A percentile compares a stretch with the other conserved stretches of the same genome.
These are phyloP conservation scores for Scaptodrosophila latifasciaeformis DNA, from an alignment of 2,888 invertebrate species.

Conservation along the genomic window DNA sequence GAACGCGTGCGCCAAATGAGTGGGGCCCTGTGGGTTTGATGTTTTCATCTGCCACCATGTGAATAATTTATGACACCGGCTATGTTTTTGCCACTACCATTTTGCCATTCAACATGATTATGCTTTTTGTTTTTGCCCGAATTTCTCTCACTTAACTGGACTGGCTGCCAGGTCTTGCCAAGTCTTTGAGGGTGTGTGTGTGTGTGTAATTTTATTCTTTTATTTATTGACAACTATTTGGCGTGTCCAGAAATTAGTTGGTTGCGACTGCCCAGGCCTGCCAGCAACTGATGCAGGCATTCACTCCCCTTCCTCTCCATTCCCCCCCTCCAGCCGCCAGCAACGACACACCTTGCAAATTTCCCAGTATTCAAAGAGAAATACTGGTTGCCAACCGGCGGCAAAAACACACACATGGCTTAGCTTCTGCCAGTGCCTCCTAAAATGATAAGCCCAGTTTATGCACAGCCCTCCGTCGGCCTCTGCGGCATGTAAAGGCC, in stretches of 20 bases:
- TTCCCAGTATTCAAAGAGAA: background rate
- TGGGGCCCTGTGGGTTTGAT: too few relatives aligned
- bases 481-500: too few relatives aligned
- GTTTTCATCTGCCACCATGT: background rate
- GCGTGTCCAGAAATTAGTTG: conserved; percentile 1
- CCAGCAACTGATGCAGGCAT: background rate
- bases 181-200: background rate
- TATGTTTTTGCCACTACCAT: background rate
- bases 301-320: background rate
- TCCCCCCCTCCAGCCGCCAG: too few relatives aligned
- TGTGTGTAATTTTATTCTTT: background rate
- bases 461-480: too few relatives aligned
- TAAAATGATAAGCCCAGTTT: background rate
- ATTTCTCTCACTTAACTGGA: too few relatives aligned
- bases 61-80: conserved; percentile 15
- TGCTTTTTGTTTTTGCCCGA: too few relatives aligned
- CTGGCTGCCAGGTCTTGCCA: too few relatives aligned
- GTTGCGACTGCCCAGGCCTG: background rate
- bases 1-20: too few relatives aligned
- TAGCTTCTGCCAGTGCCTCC: background rate
- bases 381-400: background rate
- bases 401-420: background rate
- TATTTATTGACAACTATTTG: conserved; percentile 5
- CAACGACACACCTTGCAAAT: conserved; percentile 9
- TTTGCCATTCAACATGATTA: background rate